These are phyloP conservation scores for Druceiella hillmani DNA, from an alignment of 2,888 invertebrate genomes.

Conservation along the genomic window DNA sequence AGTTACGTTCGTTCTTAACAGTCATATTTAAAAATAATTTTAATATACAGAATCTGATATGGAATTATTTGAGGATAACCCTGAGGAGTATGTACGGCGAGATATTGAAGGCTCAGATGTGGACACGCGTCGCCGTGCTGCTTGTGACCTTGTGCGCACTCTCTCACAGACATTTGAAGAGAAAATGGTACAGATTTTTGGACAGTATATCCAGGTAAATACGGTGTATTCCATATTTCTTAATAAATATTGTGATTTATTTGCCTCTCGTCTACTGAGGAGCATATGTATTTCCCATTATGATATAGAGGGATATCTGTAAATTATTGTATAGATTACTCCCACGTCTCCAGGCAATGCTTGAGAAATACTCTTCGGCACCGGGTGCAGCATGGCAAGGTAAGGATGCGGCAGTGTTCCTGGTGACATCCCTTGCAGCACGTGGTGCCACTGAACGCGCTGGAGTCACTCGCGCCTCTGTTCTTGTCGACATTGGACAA, in stretches of 20 bases:
- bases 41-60: conserved; percentile 86
- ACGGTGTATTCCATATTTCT: conserved; percentile 11
- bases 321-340: no score
- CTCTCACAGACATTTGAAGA: conserved; percentile 83
- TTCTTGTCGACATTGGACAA: conserved; percentile 82
- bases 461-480: conserved; percentile 87
- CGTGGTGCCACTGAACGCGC: conserved; percentile 84
- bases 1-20: no score
- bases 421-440: conserved; percentile 91
- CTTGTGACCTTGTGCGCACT: conserved; percentile 94
- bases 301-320: no score
- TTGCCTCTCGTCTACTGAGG: no score
- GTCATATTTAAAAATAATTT: no score
- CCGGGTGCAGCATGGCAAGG: conserved; percentile 82
- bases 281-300: no score
- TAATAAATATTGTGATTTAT: no score
- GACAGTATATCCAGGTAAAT: conserved; percentile 76
- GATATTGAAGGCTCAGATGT: conserved; percentile 99
- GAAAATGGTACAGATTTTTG: conserved; percentile 83
- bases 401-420: conserved; percentile 93
- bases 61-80: conserved; percentile 96
- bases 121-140: conserved; percentile 91
- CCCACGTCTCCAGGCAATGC: conserved; percentile 57
- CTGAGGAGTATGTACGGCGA: conserved; percentile 92
- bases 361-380: conserved; percentile 70